Evolutionary conservation across 1,140 invertebrate genomes (phyloP).

Genomic region (Scaptomyza hsui): DNA sequence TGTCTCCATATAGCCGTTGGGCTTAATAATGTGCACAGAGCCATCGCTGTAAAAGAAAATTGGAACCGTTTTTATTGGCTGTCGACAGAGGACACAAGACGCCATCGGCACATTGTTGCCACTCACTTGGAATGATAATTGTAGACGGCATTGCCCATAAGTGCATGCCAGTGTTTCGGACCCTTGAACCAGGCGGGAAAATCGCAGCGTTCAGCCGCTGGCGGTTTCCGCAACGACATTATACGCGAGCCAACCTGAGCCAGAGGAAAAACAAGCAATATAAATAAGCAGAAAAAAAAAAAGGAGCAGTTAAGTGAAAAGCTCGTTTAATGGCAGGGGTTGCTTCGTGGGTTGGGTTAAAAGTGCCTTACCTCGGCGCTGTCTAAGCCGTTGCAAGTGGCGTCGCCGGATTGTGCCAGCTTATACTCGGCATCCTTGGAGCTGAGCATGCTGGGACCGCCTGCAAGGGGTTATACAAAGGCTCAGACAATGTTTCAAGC

Average conservation of each 20-base stretch:
- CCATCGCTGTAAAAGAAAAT: conserved; percentile 72
- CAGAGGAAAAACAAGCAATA: background rate
- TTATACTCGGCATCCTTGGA: conserved; percentile 88
- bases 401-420: conserved; percentile 94
- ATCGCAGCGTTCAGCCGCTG: conserved; percentile 82
- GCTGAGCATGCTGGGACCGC: conserved; percentile 68
- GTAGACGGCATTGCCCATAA: conserved; percentile 83
- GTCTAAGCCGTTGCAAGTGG: conserved; percentile 93
- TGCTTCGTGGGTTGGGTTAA: background rate
- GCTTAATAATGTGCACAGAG: conserved; percentile 84
- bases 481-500: conserved; percentile 53
- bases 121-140: conserved; percentile 84
- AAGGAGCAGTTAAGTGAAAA: conserved; percentile 31
- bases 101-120: conserved; percentile 44
- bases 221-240: conserved; percentile 82
- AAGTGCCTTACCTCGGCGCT: conserved; percentile 86
- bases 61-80: conserved; percentile 49
- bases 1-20: conserved; percentile 84
- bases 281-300: background rate
- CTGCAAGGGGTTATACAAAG: conserved; percentile 54
- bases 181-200: conserved; percentile 84
- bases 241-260: conserved; percentile 83
- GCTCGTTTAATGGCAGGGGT: conserved; percentile 6
- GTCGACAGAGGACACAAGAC: conserved; percentile 29
- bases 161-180: conserved; percentile 83